Evolutionary conservation across 2,113 vertebrate species (phyloP), one percentile per base, ranked within the genome.

Genomic region (Coryphaenoides rupestris): DNA sequence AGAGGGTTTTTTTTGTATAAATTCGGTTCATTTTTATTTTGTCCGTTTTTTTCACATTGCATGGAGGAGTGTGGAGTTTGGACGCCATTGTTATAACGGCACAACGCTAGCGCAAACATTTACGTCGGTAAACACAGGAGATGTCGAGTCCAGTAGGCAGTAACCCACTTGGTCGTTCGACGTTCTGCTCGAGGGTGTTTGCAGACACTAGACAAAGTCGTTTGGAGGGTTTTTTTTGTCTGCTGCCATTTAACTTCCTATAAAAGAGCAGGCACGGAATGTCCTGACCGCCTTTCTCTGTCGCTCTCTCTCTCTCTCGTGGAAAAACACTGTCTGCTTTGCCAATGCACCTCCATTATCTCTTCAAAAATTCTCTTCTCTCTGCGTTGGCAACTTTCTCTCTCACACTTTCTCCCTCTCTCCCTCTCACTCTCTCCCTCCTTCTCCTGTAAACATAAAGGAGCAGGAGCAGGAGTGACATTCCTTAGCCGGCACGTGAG

Each of bases 401-500:
- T 46, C 33, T 60, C 28, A 10, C 58, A 45, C 19, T 21, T 15
- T 61, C n/a, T 23, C 40, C 63, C 49, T 54, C 62, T 21, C 24
- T 16, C 62, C 21, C 19, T 21, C 62, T 21, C 66, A 13, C 56
- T n/a, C 55, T 21, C 28, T 13, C 22, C 49, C 46, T 21, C 21
- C 2, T 9, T n/a, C 26, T n/a, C 19, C 17, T 17, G 19, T 6
- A n/a, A n/a, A 14, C 21, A 12, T 21, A n/a, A 4, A 55, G 82
- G 81, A 75, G 83, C 77, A 80, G 21, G 49, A 55, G 75, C 84
- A 84, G 23, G 83, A 78, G 21, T 60, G 54, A 75, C 81, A 86
- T 85, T 86, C 80, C 80, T 72, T 5, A 33, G 26, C 9, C 23
- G 33, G 57, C 19, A 55, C 56, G 68, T 2, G 21, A 74, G 66